Conservation (phyloP, 1,140 invertebrate genomes). For the Drosophila nigromelanica region DNA sequence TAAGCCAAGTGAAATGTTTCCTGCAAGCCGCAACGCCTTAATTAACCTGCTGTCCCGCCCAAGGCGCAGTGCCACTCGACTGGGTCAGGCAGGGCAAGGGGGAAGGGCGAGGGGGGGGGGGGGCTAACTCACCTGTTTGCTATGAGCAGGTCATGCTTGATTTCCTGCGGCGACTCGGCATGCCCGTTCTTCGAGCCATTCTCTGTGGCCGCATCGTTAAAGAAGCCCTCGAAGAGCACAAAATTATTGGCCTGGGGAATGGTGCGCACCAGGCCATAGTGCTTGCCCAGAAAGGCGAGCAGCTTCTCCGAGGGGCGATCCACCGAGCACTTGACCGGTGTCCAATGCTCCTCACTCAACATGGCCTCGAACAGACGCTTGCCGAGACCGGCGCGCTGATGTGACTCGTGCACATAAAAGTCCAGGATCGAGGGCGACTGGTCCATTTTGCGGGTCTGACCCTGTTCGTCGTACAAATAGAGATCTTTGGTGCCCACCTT, state of each 20-base stretch:
- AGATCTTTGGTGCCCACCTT: conserved; percentile 94
- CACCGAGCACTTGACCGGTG: conserved; percentile 91
- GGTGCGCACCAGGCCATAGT: conserved; percentile 89
- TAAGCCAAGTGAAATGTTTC: conserved; percentile 77
- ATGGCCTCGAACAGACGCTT: conserved; percentile 91
- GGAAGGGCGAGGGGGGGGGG: background rate
- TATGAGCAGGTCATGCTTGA: conserved; percentile 65
- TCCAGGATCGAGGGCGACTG: conserved; percentile 92
- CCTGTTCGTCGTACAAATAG: conserved; percentile 91
- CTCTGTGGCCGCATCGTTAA: conserved; percentile 84
- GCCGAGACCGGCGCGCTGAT: conserved; percentile 91
- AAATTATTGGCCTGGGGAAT: conserved; percentile 95
- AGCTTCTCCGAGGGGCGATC: conserved; percentile 96
- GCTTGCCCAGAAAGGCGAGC: conserved; percentile 92
- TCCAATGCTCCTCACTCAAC: conserved; percentile 89
- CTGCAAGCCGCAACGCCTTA: conserved; percentile 68
- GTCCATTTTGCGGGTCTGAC: conserved; percentile 88
- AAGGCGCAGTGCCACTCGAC: conserved; percentile 2
- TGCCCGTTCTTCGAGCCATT: conserved; percentile 59
- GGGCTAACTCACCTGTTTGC: conserved; percentile 74
- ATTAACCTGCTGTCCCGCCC: conserved; percentile 51
- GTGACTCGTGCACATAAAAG: conserved; percentile 93
- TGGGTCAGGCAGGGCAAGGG: background rate
- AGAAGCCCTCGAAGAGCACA: conserved; percentile 94
- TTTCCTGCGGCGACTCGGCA: conserved; percentile 40